Base-by-base conservation (phyloP, 2,113 vertebrate species). In the Perognathus longimembris region DNA sequence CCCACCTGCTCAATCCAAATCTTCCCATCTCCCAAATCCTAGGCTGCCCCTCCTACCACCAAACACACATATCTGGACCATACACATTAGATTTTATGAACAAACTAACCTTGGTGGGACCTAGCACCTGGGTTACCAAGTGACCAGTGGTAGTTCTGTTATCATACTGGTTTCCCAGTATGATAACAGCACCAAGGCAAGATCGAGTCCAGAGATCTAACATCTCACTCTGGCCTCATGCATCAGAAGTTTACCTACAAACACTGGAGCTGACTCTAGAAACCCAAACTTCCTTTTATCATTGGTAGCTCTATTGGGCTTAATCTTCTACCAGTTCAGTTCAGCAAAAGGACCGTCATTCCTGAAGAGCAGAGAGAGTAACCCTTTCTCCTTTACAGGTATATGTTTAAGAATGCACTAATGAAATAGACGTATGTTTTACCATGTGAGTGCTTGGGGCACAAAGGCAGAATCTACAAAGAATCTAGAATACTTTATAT, bases 151-250 rank as follows among this genome's bases (percentile, higher is more conserved):
- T 0, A 30, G 26, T 15, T 61, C 21, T 24, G 7, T n/a, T 1
- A 8, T 5, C 6, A 0, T 0, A 1, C 45, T 7, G 54, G n/a
- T n/a, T n/a, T n/a, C n/a, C n/a, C n/a, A n/a, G n/a, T n/a, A n/a
- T 24, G 10, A 3, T 0, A 28, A 57, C 22, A 71, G 28, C 76
- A 3, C 0, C 6, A 2, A 81, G 67, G 2, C 3, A 0, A 54
- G 50, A 45, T 30, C 32, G 0, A 5, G 5, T 12, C 50, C 50
- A 18, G 50, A 54, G 50, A 54, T 18, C 24, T 54, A 59, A 69
- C 36, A 67, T 54, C 6, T 21, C 61, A 38, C 3, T 42, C 24
- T 32, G 34, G 4, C 54, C 78, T 21, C 61, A 78, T 17, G 0
- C 20, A 21, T 42, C 67, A 50, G 11, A 38, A 54, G 2, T 63